Base-by-base conservation (phyloP, 2,797 vertebrate species). In the Lutjanus argentimaculatus region DNA sequence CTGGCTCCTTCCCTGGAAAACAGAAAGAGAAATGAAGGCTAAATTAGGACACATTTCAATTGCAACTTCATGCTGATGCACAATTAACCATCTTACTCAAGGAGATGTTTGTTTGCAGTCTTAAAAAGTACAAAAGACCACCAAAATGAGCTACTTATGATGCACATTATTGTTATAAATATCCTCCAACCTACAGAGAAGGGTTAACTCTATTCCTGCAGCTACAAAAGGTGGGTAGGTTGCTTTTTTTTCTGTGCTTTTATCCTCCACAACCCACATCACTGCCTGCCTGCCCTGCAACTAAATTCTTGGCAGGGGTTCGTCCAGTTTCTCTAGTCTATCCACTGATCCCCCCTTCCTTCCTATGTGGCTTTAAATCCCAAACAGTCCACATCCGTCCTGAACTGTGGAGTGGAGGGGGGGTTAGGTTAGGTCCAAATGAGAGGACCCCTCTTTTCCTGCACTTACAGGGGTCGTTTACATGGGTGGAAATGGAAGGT, bases 301-400 rank as follows among this genome's bases (percentile, higher is more conserved):
- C 86, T 77, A 78, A 42, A 91, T 86, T 90, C 87, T 91, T 93
- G 91, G 92, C 88, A 89, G 83, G 68, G 82, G 79, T 87, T 86
- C 68, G 76, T 87, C 87, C 89, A 87, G 92, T 92, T 93, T 92
- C 89, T 92, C 87, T 74, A 65, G 83, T 86, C 85, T 66, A 64
- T 84, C 80, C 88, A 58, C 88, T 84, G 90, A 91, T 76, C 81
- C 67, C 61, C 55, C 71, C 86, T 90, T 92, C 89, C 90, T 93
- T 93, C 91, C 89, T 90, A 89, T 89, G 86, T 67, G 90, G 88
- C 87, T 95, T 93, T 91, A 92, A 93, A 93, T 90, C 88, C 84
- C 89, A 93, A 94, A 93, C 91, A 92, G 87, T 88, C 86, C 89
- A 91, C 93, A 94, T 94, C 94, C 93, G 90, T 92, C 87, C 92